Conservation (phyloP, 2,888 invertebrate genomes). For the Euphydryas editha region DNA sequence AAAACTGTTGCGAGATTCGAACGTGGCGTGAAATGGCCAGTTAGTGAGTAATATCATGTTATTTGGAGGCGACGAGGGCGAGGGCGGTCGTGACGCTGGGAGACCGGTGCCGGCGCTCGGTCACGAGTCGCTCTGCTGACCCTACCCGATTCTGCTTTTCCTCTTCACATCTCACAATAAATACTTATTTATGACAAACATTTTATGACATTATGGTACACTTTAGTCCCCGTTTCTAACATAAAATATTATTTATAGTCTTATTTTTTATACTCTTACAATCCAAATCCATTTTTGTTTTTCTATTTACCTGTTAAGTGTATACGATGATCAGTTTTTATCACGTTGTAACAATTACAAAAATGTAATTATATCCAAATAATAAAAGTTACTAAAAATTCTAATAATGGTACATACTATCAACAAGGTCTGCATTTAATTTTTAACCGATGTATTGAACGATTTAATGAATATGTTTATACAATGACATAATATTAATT, state of each 20-base stretch:
- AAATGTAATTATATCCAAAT: background rate
- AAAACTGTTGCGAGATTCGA: slow-evolving; percentile 58
- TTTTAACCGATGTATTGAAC: too few relatives aligned
- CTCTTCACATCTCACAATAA: slow-evolving; percentile 50
- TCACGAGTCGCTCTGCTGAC: slow-evolving; percentile 80
- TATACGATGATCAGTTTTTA: background rate
- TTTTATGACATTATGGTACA: slow-evolving; percentile 48
- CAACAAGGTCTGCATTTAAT: too few relatives aligned
- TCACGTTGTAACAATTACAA: background rate
- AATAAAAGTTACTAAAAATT: background rate
- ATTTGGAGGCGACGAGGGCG: slow-evolving; percentile 74
- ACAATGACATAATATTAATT: background rate
- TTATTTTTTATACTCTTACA: background rate
- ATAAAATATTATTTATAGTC: background rate
- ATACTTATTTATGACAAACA: slow-evolving; percentile 45
- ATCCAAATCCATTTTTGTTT: too few relatives aligned
- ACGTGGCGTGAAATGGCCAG: slow-evolving; percentile 80
- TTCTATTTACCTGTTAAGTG: background rate
- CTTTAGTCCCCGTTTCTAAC: slow-evolving; percentile 33
- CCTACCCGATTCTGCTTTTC: slow-evolving; percentile 57
- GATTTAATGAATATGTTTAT: too few relatives aligned
- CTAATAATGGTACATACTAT: too few relatives aligned
- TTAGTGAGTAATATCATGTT: slow-evolving; percentile 81
- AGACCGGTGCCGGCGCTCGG: slow-evolving; percentile 60
- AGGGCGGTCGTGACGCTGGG: slow-evolving; percentile 72